Percentiles rank a stretch among this genome's conserved stretches.
Conservation (phyloP, 2,797 vertebrate species). For the Agapornis canus region DNA sequence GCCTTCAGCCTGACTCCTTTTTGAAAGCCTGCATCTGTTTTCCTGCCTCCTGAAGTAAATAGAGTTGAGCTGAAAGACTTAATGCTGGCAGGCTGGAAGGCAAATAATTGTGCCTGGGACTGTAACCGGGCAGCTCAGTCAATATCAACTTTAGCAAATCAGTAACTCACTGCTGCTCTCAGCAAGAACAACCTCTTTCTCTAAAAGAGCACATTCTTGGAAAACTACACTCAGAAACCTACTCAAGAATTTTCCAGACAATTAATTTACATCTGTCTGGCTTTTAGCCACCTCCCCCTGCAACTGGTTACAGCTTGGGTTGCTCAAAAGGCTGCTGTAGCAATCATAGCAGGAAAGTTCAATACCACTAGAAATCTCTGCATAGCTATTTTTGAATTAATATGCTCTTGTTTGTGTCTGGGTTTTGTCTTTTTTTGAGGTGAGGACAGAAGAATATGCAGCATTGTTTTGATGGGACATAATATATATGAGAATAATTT, state of each 20-base stretch:
- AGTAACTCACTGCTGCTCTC: slow-evolving; percentile 18
- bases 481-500: not conserved
- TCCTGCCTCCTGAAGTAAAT: not conserved
- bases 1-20: not conserved
- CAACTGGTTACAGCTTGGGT: not conserved
- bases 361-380: not conserved
- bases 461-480: not conserved
- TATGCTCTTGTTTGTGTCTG: not conserved
- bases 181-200: slow-evolving; percentile 26
- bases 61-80: slow-evolving; percentile 33
- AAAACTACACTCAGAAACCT: not conserved
- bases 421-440: not conserved
- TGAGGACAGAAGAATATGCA: not conserved
- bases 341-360: not conserved
- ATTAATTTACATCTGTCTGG: not conserved
- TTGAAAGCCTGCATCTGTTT: not conserved
- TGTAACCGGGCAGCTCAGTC: slow-evolving; percentile 38
- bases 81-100: slow-evolving; percentile 1
- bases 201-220: slow-evolving; percentile 37
- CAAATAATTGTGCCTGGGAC: slow-evolving; percentile 31
- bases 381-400: not conserved
- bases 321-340: not conserved
- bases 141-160: slow-evolving; percentile 40
- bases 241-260: slow-evolving; percentile 10
- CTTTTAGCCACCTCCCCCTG: not conserved